Evolutionary conservation across 2,888 invertebrate species (phyloP), one percentile per base, ranked within the genome.

Genomic region (Reticulitermes lucifugus): DNA sequence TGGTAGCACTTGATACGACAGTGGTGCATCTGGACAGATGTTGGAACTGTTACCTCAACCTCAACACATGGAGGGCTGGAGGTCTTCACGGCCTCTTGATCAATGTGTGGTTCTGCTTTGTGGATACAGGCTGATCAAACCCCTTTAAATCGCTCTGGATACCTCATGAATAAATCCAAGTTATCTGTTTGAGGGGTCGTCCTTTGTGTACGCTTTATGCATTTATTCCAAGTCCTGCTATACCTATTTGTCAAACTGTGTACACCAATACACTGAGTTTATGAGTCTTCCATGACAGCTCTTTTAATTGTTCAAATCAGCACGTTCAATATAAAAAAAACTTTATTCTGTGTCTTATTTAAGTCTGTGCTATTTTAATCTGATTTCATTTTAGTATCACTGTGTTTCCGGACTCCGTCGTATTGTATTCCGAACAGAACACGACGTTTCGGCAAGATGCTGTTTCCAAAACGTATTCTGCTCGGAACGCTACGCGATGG

Each of bases 71-170:
- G 25, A n/a, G 65, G 46, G 77, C 41, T n/a, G 29, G 12, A 77
- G 79, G 51, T 83, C 83, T 85, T 85, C 83, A 85, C 85, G 85
- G 83, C 83, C 85, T 80, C 85, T 85, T 85, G 85, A 85, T 85
- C 85, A 85, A 83, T 85, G 41, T 73, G 73, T 41, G 73, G 73
- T 41, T 73, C n/a, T 65, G 65, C 65, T 60, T 60, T 60, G 60
- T 60, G 60, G 60, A 60, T 21, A 60, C 43, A 70, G 79, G 65
- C 81, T 84, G 70, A 84, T 84, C 84, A 84, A 71, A 84, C 84
- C 80, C 79, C 84, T 79, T 85, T 85, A 85, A 83, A 83, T 85
- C 83, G 83, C 79, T 85, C 75, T 79, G 83, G 85, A 85, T 77
- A 25, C 83, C 79, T 79, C 79, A 85, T 85, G 85, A 85, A 85